Base-by-base conservation (phyloP, 2,888 invertebrate genomes). In the Melinaea marsaeus region DNA sequence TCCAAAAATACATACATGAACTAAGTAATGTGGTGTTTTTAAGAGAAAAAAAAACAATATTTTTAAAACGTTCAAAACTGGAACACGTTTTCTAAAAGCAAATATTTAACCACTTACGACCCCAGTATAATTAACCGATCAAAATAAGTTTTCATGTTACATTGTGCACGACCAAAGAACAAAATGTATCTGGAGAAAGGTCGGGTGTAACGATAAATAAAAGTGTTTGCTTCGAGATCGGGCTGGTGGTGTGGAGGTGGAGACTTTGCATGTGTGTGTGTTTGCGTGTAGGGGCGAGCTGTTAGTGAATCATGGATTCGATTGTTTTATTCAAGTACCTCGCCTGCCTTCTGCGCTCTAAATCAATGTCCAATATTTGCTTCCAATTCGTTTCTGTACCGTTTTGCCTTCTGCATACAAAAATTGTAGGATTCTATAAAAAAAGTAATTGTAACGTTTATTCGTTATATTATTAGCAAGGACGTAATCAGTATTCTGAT, bases 251-350 rank as follows among this genome's bases (percentile, higher is more conserved):
- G 60, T 58, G 65, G 64, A 67, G 65, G 67, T 65, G 60, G 56
- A 66, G 65, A 67, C 63, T 69, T 61, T 66, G 61, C 67, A 64
- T 57, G 63, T 60, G 64, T 64, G 48, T 60, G 65, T 66, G 66
- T 66, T 55, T 48, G 62, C 55, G 62, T 45, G 63, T 61, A 60
- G 69, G 70, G 72, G 67, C 70, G 70, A 68, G 70, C 65, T 62
- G 69, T 68, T 71, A 70, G 74, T 78, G 78, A 75, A 77, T 78
- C 75, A 75, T 83, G 77, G 76, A 73, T 79, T 79, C 66, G 69
- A 72, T 73, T 72, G 69, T 71, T 74, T 72, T 69, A 68, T 69
- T 72, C 73, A 63, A 71, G 72, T 72, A 74, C 70, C 74, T 71
- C 73, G 62, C 69, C 70, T 71, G 74, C 74, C 70, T 73, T 62